Percentiles rank a stretch among this genome's conserved stretches.
phyloP scores from a whole-genome alignment of 2,888 invertebrate species.

The Drymonia ruficornis region DNA sequence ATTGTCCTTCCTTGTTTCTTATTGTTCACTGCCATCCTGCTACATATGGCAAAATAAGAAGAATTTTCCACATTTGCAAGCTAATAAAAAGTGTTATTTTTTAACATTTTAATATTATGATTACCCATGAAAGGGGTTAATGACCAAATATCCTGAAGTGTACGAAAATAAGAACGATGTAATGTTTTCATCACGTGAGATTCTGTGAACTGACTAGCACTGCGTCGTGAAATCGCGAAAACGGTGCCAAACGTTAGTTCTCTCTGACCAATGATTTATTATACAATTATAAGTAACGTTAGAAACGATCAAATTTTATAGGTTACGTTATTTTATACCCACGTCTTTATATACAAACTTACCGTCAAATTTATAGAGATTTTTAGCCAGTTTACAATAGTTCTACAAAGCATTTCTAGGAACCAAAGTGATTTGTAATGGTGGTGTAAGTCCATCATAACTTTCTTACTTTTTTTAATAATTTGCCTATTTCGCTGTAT shows the following conservation, averaged over 20 bases:
- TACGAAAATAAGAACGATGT: constrained; percentile 6
- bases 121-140: background rate
- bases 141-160: constrained; percentile 6
- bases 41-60: background rate
- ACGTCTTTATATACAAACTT: no score
- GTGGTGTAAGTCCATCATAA: no score
- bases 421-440: no score
- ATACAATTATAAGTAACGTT: constrained; percentile 10
- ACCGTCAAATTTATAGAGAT: no score
- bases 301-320: background rate
- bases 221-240: constrained; percentile 40
- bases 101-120: no score
- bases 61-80: no score
- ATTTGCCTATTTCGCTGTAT: no score
- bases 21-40: background rate
- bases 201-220: constrained; percentile 7
- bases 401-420: no score
- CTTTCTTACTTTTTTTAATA: no score
- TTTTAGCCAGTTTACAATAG: no score
- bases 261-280: constrained; percentile 26
- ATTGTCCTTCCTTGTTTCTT: background rate
- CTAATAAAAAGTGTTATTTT: no score
- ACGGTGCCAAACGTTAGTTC: constrained; percentile 22
- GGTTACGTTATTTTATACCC: no score
- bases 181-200: constrained; percentile 12